Evolutionary conservation across 1,140 invertebrate genomes (phyloP).

Genomic region (Saxidomus purpurata): DNA sequence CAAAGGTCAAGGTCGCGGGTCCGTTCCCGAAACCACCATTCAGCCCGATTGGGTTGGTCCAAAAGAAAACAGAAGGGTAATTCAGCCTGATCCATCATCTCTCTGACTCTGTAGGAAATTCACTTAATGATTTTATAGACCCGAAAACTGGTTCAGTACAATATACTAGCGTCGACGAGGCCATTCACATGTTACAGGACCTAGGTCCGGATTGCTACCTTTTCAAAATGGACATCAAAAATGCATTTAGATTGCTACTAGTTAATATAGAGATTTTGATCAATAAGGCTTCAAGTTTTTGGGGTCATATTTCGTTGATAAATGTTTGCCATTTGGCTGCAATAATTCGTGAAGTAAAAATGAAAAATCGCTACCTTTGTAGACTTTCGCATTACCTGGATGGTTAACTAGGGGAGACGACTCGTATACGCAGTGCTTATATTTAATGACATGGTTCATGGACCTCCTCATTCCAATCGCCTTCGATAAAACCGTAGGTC

Average conservation of each 20-base stretch:
- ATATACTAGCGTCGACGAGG: too few species aligned
- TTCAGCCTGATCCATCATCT: conserved; percentile 55
- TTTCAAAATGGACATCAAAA: conserved; percentile 54
- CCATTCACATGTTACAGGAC: conserved; percentile 64
- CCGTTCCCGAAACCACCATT: conserved; percentile 12
- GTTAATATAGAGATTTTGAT: background rate
- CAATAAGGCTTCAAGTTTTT: conserved; percentile 34
- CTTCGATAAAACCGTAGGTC: conserved; percentile 53
- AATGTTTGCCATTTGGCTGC: too few species aligned
- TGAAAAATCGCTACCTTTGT: conserved; percentile 33
- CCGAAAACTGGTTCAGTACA: conserved; percentile 58
- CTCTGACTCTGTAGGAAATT: conserved; percentile 15
- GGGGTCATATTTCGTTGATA: conserved; percentile 21
- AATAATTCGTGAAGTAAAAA: background rate
- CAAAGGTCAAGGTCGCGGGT: conserved; percentile 18
- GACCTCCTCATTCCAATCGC: conserved; percentile 33
- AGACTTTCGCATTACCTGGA: conserved; percentile 42
- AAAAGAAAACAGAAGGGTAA: background rate
- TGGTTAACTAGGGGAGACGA: conserved; percentile 17
- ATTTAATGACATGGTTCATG: too few species aligned
- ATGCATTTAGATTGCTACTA: too few species aligned
- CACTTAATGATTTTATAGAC: conserved; percentile 67
- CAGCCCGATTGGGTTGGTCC: conserved; percentile 1
- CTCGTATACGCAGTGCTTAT: too few species aligned
- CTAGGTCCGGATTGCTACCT: conserved; percentile 17